A percentile compares a stretch with the other conserved stretches of the same genome.
phyloP scores from a whole-genome alignment of 2,888 invertebrate genomes.

The Cepaea hortensis region DNA sequence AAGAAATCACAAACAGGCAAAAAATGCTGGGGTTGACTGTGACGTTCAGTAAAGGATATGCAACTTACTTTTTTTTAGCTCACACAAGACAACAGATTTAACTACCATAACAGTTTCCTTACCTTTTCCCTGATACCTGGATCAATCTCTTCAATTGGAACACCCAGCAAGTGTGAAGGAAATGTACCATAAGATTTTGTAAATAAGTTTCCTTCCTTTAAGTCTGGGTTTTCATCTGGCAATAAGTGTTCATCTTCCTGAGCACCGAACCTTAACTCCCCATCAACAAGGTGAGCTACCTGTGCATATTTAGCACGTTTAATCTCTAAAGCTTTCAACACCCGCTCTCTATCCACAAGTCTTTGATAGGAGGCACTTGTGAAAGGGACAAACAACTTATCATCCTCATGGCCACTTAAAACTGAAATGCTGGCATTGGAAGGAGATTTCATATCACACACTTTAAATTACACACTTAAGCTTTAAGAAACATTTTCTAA shows the following conservation, averaged over 20 bases:
- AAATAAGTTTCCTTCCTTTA: constrained; percentile 91
- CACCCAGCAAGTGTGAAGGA: constrained; percentile 90
- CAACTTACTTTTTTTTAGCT: too few species aligned
- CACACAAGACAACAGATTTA: background rate
- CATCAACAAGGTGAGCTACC: constrained; percentile 74
- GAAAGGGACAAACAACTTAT: constrained; percentile 53
- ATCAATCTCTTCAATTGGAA: constrained; percentile 96
- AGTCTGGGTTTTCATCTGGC: constrained; percentile 84
- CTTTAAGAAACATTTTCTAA: background rate
- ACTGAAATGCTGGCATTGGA: background rate
- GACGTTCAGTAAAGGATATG: background rate
- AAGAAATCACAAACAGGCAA: too few species aligned
- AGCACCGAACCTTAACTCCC: constrained; percentile 72
- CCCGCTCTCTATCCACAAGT: constrained; percentile 59
- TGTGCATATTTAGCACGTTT: constrained; percentile 62
- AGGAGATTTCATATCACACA: background rate
- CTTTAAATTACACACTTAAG: constrained; percentile 8
- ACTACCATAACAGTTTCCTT: constrained; percentile 28
- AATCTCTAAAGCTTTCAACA: constrained; percentile 44
- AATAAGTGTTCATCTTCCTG: constrained; percentile 59
- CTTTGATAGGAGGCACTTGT: constrained; percentile 57
- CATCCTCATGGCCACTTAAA: background rate
- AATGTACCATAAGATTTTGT: constrained; percentile 93
- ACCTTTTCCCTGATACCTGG: constrained; percentile 97
- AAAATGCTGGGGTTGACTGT: background rate